A percentile compares a stretch with the other conserved stretches of the same genome.
Evolutionary conservation across 2,113 vertebrate genomes (phyloP).

Genomic region (Pluvianellus socialis): DNA sequence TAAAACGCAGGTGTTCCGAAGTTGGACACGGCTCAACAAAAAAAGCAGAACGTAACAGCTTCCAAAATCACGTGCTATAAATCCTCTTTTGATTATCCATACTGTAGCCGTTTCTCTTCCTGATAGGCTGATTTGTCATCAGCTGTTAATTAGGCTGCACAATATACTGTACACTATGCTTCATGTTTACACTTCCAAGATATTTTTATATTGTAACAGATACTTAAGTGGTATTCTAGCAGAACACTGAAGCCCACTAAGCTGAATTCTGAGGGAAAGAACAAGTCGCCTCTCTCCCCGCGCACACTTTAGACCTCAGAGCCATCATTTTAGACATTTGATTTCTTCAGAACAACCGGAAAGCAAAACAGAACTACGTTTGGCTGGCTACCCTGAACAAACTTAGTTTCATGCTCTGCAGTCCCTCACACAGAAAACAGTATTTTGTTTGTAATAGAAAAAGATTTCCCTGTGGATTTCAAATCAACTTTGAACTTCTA

Average conservation of each 20-base stretch:
- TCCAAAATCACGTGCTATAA: fast-evolving
- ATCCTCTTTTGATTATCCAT: not conserved
- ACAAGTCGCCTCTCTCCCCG: not conserved
- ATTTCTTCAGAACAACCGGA: not conserved
- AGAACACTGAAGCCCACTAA: not conserved
- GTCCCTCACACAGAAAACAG: not conserved
- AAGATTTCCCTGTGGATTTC: not conserved
- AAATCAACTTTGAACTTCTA: not conserved
- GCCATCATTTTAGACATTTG: not conserved
- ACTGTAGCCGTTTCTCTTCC: not conserved
- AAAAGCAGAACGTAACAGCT: not conserved
- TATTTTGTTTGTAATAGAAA: not conserved
- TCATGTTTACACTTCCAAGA: not conserved
- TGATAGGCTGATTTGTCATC: not conserved
- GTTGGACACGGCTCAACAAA: not conserved
- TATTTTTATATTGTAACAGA: not conserved
- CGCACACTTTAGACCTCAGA: not conserved
- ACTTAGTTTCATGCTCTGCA: fast-evolving
- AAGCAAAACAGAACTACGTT: not conserved
- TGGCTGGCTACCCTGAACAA: not conserved
- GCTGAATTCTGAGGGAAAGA: not conserved
- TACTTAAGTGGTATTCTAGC: not conserved
- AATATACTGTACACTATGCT: not conserved
- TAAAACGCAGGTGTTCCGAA: not conserved
- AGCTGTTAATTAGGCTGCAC: not conserved